These are phyloP conservation scores for Macroramphosus scolopax DNA, from an alignment of 2,797 vertebrate species.

Conservation along the genomic window DNA sequence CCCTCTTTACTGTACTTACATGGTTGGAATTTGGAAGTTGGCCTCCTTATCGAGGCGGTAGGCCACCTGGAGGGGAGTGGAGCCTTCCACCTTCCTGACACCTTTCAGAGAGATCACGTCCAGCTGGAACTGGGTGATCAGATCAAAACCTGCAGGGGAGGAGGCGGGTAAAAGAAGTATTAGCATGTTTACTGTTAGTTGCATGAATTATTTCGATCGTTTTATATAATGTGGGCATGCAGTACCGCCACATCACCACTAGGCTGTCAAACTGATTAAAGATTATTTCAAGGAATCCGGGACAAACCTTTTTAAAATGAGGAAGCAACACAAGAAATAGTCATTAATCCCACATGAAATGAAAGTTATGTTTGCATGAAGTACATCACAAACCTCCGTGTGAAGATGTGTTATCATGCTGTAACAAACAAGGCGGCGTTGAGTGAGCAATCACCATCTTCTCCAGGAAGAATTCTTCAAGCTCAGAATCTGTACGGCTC, in stretches of 20 bases:
- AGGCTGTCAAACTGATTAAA: too few relatives aligned
- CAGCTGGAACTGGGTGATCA: slow-evolving; percentile 84
- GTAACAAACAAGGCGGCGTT: slow-evolving; percentile 20
- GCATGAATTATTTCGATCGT: too few relatives aligned
- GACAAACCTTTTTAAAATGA: too few relatives aligned
- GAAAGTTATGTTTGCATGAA: too few relatives aligned
- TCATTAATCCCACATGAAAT: slow-evolving; percentile 4
- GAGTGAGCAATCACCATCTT: slow-evolving; percentile 67
- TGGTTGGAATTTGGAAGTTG: slow-evolving; percentile 85
- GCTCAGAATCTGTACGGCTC: slow-evolving; percentile 38
- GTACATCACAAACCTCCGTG: slow-evolving; percentile 29
- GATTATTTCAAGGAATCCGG: too few relatives aligned
- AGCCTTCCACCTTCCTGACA: slow-evolving; percentile 82
- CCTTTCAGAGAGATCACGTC: slow-evolving; percentile 79
- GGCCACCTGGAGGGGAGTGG: slow-evolving; percentile 80
- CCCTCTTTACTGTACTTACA: slow-evolving; percentile 69
- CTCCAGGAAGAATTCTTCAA: slow-evolving; percentile 67
- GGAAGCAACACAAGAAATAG: neutral
- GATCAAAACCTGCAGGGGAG: slow-evolving; percentile 74
- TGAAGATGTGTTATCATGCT: slow-evolving; percentile 41
- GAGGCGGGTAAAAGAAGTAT: too few relatives aligned
- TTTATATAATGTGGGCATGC: too few relatives aligned
- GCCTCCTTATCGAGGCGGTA: slow-evolving; percentile 83
- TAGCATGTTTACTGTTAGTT: too few relatives aligned
- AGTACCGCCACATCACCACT: too few relatives aligned